Evolutionary conservation across 1,140 invertebrate genomes (phyloP).

Genomic region (Meteorus sp.): DNA sequence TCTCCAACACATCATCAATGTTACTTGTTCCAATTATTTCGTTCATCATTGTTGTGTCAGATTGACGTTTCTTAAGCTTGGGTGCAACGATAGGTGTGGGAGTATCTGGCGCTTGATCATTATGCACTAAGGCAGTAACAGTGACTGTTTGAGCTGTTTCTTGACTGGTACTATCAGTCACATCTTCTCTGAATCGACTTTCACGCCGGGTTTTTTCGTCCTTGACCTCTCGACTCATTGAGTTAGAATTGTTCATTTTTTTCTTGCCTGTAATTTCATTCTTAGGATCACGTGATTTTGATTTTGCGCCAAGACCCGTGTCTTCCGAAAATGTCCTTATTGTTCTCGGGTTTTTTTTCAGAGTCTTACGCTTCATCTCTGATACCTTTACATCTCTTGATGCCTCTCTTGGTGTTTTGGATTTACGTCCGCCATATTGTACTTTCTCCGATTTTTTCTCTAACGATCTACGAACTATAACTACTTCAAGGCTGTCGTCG

Average conservation of each 20-base stretch:
- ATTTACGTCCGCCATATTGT: conserved; percentile 40
- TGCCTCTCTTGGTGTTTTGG: conserved; percentile 40
- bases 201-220: conserved; percentile 16
- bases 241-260: no score
- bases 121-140: conserved; percentile 51
- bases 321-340: conserved; percentile 19
- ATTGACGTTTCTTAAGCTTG: conserved; percentile 13
- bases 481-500: conserved; percentile 54
- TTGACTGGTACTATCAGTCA: conserved; percentile 51
- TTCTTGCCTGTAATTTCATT: conserved; percentile 10
- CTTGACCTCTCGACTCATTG: not conserved
- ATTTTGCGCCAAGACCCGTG: conserved; percentile 23
- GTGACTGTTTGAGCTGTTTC: conserved; percentile 48
- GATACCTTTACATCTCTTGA: conserved; percentile 38
- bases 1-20: conserved; percentile 42
- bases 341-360: conserved; percentile 29
- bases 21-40: conserved; percentile 29
- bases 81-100: conserved; percentile 31
- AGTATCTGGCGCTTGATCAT: conserved; percentile 46
- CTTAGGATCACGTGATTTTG: no score
- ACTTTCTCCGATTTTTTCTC: conserved; percentile 51
- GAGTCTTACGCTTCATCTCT: conserved; percentile 30
- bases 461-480: conserved; percentile 47
- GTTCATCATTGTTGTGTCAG: conserved; percentile 27
- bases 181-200: conserved; percentile 30